Percentiles rank a stretch among this genome's conserved stretches.
phyloP scores from a whole-genome alignment of 1,140 invertebrate species.

The Agrypnia vestita region DNA sequence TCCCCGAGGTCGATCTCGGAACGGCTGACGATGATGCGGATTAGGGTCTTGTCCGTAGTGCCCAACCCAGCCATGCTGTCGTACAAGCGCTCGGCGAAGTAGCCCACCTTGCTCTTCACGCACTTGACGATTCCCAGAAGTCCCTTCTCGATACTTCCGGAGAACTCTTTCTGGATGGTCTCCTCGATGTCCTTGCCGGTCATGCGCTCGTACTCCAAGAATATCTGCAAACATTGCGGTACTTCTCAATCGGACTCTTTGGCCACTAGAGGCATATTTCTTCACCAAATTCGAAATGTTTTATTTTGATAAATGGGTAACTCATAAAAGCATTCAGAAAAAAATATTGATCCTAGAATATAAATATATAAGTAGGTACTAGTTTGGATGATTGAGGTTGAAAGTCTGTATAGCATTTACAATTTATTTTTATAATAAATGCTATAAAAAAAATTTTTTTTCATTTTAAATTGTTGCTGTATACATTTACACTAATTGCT shows the following conservation, averaged over 20 bases:
- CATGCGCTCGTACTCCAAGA: slow-evolving; percentile 84
- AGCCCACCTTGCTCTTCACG: slow-evolving; percentile 92
- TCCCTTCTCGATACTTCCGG: slow-evolving; percentile 88
- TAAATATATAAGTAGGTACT: too few relatives aligned
- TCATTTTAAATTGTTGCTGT: too few relatives aligned
- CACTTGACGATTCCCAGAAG: slow-evolving; percentile 91
- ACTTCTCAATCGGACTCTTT: background rate
- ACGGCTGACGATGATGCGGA: slow-evolving; percentile 91
- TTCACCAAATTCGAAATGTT: background rate
- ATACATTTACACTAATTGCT: too few relatives aligned
- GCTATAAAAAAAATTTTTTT: too few relatives aligned
- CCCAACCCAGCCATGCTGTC: slow-evolving; percentile 92
- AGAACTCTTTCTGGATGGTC: slow-evolving; percentile 91
- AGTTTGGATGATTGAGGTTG: too few relatives aligned
- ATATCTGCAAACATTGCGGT: slow-evolving; percentile 74
- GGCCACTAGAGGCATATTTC: background rate
- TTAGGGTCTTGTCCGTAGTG: slow-evolving; percentile 91
- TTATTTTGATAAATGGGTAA: background rate
- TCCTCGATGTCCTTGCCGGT: slow-evolving; percentile 87
- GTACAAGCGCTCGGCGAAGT: slow-evolving; percentile 93
- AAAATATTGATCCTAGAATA: too few relatives aligned
- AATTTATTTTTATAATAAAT: too few relatives aligned
- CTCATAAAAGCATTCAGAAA: background rate
- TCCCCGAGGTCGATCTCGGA: slow-evolving; percentile 94
- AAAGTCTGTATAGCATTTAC: too few relatives aligned